phyloP scores from a whole-genome alignment of 2,888 invertebrate genomes.

The Lasioglossum figueresi region DNA sequence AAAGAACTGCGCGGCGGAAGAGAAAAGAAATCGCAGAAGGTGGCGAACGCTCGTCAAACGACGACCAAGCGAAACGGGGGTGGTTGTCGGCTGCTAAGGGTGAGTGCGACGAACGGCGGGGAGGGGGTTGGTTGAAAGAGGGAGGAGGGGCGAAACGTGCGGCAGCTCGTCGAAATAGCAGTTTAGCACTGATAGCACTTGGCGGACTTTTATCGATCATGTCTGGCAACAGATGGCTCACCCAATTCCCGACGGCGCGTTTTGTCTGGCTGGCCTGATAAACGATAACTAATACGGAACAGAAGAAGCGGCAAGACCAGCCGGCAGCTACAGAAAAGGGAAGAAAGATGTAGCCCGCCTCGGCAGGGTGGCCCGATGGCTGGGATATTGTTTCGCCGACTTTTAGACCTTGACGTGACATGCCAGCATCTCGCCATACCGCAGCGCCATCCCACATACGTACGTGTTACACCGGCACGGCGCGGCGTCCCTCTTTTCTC shows the following conservation, averaged over 20 bases:
- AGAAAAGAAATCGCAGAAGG: constrained; percentile 47
- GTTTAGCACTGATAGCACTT: constrained; percentile 82
- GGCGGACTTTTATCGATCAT: constrained; percentile 83
- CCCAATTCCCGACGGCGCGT: constrained; percentile 79
- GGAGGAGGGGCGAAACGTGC: constrained; percentile 59
- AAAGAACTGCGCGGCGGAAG: constrained; percentile 15
- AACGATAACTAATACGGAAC: constrained; percentile 83
- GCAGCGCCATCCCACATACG: constrained; percentile 43
- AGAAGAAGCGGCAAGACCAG: constrained; percentile 56
- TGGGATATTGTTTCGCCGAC: constrained; percentile 81
- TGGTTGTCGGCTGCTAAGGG: constrained; percentile 19
- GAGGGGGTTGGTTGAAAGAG: background rate
- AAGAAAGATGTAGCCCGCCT: constrained; percentile 47
- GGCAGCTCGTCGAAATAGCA: constrained; percentile 76
- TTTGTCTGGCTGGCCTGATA: constrained; percentile 77
- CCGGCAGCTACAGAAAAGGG: constrained; percentile 53
- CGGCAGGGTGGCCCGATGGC: constrained; percentile 47
- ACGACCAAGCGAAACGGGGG: constrained; percentile 22
- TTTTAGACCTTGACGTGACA: constrained; percentile 75
- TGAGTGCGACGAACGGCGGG: background rate
- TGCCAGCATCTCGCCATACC: constrained; percentile 59
- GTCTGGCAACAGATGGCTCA: constrained; percentile 83
- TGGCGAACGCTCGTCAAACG: constrained; percentile 45
- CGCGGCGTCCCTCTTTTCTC: constrained; percentile 30
- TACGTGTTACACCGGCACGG: constrained; percentile 10